Percentiles rank a stretch among this genome's conserved stretches.
phyloP scores from a whole-genome alignment of 2,113 vertebrate species.

The Regulus satrapa region DNA sequence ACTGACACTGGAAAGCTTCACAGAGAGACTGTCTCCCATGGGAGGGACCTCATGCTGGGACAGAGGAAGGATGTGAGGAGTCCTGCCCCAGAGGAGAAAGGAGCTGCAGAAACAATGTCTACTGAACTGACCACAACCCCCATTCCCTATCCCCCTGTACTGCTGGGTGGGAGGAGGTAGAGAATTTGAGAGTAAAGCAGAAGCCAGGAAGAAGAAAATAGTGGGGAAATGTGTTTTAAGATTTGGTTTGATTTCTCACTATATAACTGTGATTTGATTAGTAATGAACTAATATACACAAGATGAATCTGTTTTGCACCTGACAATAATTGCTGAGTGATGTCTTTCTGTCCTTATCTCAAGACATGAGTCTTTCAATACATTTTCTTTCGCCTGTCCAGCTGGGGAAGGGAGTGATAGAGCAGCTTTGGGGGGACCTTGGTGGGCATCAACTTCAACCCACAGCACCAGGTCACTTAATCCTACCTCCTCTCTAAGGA shows the following conservation, averaged over 20 bases:
- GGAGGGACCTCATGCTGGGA: neutral
- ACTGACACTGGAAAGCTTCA: neutral
- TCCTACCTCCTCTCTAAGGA: neutral
- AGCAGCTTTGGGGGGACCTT: neutral
- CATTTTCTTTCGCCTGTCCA: neutral
- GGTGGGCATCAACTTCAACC: neutral
- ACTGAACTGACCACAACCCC: neutral
- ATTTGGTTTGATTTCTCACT: neutral
- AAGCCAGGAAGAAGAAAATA: neutral
- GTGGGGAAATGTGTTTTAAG: neutral
- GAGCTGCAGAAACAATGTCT: rapidly evolving
- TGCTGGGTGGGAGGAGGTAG: neutral
- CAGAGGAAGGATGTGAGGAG: neutral
- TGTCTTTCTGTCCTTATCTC: neutral
- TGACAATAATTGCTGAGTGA: neutral
- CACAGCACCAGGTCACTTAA: neutral
- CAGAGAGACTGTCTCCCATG: neutral
- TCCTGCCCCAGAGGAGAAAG: neutral
- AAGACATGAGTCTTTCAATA: neutral
- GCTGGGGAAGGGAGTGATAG: neutral
- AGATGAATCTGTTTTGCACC: neutral
- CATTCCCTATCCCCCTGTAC: neutral
- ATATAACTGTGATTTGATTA: neutral
- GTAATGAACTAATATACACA: neutral
- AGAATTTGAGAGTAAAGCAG: neutral